Evolutionary conservation across 2,888 invertebrate genomes (phyloP), one percentile per base, ranked within the genome.

Genomic region (Eilema depressum): DNA sequence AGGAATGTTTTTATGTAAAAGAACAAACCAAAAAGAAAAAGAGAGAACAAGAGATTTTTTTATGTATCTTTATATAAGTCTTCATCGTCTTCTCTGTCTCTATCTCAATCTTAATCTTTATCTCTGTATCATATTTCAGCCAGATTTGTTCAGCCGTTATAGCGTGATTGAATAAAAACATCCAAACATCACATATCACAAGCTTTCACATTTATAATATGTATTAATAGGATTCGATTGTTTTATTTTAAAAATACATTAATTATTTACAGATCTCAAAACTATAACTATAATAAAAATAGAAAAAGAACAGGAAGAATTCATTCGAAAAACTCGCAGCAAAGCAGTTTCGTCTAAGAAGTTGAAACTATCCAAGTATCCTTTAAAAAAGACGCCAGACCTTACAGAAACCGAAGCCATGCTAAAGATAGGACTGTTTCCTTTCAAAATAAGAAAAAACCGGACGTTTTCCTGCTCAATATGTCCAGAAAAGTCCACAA

Each of bases 361-460:
- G 0, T 89, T 84, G 78, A 85, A 80, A 71, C 76, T 84, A 53
- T 47, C 83, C 1, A 85, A 87, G 20, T 86, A 86, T 20, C 75
- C 88, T 0, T 64, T 86, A 0, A 90, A 89, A 25, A 89, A 89
- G 11, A 74, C 79, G 0, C 77, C 79, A 1, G 90, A 93, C 4
- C 69, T 89, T 0, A 70, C 75, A 0, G 94, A 94, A 25, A 91
- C 91, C 0, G 91, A 93, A 17, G 71, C 81, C 0, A 89, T 95
- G 90, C 60, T 95, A 0, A 75, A 84, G 53, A 75, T 81, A 0
- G 95, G 95, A 0, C 77, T 95, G 0, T 94, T 95, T 74, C 95
- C 95, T 0, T 95, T 95, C 75, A 95, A 92, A 83, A 91, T 94
- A 3, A 80, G 86, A 2, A 92, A 91, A 68, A 91, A 91, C 66